A percentile compares a stretch with the other conserved stretches of the same genome.
phyloP scores from a whole-genome alignment of 2,113 vertebrate species.

The Aplodontia rufa region DNA sequence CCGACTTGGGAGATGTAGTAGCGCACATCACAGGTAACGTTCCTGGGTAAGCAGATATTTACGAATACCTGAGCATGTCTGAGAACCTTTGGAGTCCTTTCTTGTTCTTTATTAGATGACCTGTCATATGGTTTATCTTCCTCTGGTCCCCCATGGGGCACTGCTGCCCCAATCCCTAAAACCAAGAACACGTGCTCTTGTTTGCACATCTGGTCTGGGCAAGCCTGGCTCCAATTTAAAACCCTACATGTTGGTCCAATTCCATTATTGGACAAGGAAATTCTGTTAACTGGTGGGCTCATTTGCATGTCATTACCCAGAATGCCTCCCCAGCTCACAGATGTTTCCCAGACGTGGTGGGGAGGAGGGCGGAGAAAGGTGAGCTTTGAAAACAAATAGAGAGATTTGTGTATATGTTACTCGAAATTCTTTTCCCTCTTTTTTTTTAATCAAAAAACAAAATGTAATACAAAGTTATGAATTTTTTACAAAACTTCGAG shows the following conservation, averaged over 20 bases:
- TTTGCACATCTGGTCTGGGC: conserved; percentile 57
- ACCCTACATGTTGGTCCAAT: conserved; percentile 67
- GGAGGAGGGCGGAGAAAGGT: conserved; percentile 19
- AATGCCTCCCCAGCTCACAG: conserved; percentile 67
- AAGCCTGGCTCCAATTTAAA: conserved; percentile 74
- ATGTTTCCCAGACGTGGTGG: conserved; percentile 74
- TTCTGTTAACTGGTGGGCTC: conserved; percentile 70
- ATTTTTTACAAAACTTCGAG: conserved; percentile 74
- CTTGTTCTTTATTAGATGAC: background rate
- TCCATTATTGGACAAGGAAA: conserved; percentile 79
- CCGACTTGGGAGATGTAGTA: background rate
- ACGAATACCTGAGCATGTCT: background rate
- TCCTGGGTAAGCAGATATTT: background rate
- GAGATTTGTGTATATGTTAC: conserved; percentile 56
- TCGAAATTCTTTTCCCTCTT: conserved; percentile 64
- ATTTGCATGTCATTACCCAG: conserved; percentile 79
- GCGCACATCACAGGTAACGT: accelerated
- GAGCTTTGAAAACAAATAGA: conserved; percentile 76
- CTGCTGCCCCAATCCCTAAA: background rate
- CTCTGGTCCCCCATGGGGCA: background rate
- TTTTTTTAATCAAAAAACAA: conserved; percentile 72
- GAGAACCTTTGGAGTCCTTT: background rate
- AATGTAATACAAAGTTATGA: conserved; percentile 51
- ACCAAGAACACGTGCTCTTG: conserved; percentile 44
- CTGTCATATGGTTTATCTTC: background rate